These are phyloP conservation scores for Trichogramma dendrolimi DNA, from an alignment of 2,888 invertebrate species.

Conservation along the genomic window DNA sequence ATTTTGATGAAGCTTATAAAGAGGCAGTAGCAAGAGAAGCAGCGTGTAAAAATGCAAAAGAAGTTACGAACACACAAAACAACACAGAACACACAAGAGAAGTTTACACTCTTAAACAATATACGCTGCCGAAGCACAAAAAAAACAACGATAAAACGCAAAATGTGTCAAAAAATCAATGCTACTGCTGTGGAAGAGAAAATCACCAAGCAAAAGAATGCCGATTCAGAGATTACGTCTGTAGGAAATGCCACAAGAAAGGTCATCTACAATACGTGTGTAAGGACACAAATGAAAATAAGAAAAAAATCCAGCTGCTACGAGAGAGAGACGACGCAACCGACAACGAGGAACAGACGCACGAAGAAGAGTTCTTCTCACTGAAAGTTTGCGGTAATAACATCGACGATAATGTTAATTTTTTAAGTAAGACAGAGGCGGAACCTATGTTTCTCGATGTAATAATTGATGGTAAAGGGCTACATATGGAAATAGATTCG, in stretches of 20 bases:
- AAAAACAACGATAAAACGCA: not conserved
- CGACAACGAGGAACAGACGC: not conserved
- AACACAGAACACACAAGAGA: not conserved
- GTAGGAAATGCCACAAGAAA: conserved; percentile 23
- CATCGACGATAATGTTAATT: not conserved
- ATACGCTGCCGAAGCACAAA: not conserved
- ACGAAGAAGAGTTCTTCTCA: too few relatives aligned
- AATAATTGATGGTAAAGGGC: conserved; percentile 10
- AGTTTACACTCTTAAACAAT: not conserved
- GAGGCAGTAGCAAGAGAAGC: conserved; percentile 18
- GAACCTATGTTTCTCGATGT: conserved; percentile 21
- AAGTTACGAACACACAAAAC: not conserved
- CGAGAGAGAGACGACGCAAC: not conserved
- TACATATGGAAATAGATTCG: conserved; percentile 15
- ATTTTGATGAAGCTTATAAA: conserved; percentile 19
- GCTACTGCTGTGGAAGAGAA: conserved; percentile 21
- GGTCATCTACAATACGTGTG: conserved; percentile 26
- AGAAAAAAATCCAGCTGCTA: not conserved
- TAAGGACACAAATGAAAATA: too few relatives aligned
- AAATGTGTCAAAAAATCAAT: conserved; percentile 2
- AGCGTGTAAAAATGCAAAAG: conserved; percentile 14
- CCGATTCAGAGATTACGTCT: conserved; percentile 12
- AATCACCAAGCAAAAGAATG: conserved; percentile 24
- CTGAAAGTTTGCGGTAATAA: too few relatives aligned
- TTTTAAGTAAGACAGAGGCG: conserved; percentile 1